Evolutionary conservation across 2,113 vertebrate species (phyloP).

Genomic region (Grammomys surdaster): DNA sequence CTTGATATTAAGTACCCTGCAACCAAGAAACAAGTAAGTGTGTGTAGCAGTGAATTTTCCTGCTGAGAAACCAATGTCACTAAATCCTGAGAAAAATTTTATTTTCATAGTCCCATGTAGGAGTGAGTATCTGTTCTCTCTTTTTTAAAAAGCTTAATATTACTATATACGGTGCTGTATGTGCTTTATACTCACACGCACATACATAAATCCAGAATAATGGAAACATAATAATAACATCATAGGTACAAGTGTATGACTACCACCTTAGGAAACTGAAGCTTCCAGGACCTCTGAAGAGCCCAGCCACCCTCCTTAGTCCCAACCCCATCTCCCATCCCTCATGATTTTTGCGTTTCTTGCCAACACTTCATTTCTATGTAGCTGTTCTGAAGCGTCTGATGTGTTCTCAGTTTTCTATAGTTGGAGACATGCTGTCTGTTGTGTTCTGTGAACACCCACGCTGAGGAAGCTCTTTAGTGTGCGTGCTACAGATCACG

Average conservation of each 20-base stretch:
- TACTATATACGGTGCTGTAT: not conserved
- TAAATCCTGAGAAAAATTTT: not conserved
- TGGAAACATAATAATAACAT: not conserved
- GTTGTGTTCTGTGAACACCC: not conserved
- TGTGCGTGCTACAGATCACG: not conserved
- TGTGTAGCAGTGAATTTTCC: not conserved
- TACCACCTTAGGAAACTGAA: not conserved
- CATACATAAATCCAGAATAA: not conserved
- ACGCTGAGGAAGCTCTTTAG: not conserved
- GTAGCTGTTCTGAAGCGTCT: not conserved
- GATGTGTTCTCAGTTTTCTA: not conserved
- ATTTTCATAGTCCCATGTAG: not conserved
- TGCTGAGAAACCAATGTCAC: not conserved
- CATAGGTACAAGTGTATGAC: not conserved
- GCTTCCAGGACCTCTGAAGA: not conserved
- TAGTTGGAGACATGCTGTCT: not conserved
- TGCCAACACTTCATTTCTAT: not conserved
- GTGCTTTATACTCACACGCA: not conserved
- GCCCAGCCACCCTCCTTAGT: accelerated
- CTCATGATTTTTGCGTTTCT: not conserved
- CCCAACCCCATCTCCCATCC: too few species aligned
- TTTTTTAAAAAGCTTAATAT: not conserved
- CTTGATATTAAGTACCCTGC: constrained; percentile 98
- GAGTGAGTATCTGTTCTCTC: not conserved
- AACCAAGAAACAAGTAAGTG: constrained; percentile 95